Percentiles rank a stretch among this genome's conserved stretches.
Evolutionary conservation across 2,113 vertebrate genomes (phyloP).

Genomic region (Nothocercus julius): DNA sequence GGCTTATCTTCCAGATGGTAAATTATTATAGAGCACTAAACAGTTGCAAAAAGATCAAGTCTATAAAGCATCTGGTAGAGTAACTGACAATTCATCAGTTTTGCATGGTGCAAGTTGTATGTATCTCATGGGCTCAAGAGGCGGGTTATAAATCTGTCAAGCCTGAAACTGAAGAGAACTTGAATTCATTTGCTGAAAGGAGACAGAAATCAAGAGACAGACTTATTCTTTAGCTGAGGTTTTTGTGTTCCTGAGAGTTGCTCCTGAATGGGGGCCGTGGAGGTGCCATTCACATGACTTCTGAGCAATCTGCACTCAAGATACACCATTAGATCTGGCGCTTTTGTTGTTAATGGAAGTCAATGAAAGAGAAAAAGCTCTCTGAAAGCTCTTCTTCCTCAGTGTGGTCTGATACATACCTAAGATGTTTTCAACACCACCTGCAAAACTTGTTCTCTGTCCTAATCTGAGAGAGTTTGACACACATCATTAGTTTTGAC

Average conservation of each 20-base stretch:
- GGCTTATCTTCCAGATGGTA: constrained; percentile 39
- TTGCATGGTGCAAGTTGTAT: constrained; percentile 19
- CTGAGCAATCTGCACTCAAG: constrained; percentile 38
- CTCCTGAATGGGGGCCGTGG: constrained; percentile 6
- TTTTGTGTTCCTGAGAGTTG: constrained; percentile 51
- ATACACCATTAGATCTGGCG: constrained; percentile 1
- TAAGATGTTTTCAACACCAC: constrained; percentile 28
- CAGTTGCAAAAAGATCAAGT: constrained; percentile 53
- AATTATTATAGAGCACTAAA: constrained; percentile 51
- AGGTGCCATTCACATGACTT: constrained; percentile 24
- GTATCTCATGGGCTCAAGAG: constrained; percentile 40
- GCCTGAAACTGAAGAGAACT: constrained; percentile 15
- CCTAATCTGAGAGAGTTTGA: constrained; percentile 9
- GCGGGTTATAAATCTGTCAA: constrained; percentile 45
- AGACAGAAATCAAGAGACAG: not conserved
- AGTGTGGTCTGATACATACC: not conserved
- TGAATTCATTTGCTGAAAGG: constrained; percentile 34
- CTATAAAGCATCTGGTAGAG: constrained; percentile 57
- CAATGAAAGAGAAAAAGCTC: constrained; percentile 36
- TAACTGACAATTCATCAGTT: constrained; percentile 40
- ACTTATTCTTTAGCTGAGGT: constrained; percentile 14
- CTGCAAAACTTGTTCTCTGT: constrained; percentile 17
- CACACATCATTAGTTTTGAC: constrained; percentile 36
- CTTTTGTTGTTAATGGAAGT: constrained; percentile 51
- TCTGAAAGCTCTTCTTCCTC: constrained; percentile 30